A percentile compares a stretch with the other conserved stretches of the same genome.
Evolutionary conservation across 2,113 vertebrate genomes (phyloP).

Genomic region (Anolis carolinensis): DNA sequence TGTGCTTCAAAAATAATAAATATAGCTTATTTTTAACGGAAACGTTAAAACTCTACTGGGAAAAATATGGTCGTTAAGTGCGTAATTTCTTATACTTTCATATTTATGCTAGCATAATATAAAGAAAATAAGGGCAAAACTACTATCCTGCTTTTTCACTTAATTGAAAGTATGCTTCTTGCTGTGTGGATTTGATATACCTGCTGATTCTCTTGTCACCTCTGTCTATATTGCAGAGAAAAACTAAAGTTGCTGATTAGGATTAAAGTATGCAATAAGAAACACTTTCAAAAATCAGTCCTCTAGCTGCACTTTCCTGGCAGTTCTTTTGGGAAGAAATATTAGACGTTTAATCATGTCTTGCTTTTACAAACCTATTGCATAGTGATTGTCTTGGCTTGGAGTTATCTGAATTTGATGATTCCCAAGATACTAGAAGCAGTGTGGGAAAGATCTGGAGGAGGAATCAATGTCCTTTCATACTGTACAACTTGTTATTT

Average conservation of each 20-base stretch:
- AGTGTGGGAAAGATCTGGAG: not conserved
- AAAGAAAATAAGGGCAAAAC: too few species aligned
- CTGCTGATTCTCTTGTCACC: not conserved
- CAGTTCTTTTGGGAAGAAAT: not conserved
- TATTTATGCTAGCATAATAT: too few species aligned
- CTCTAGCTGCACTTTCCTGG: not conserved
- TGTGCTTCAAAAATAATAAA: not conserved
- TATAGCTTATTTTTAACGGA: too few species aligned
- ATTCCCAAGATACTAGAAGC: not conserved
- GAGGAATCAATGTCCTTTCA: not conserved
- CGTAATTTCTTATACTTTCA: not conserved
- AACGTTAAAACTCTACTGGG: too few species aligned
- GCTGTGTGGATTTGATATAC: not conserved
- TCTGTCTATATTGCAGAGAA: not conserved
- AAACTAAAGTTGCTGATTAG: not conserved
- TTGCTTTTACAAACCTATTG: not conserved
- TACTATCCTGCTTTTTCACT: too few species aligned
- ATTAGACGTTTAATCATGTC: not conserved
- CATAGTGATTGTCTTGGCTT: not conserved
- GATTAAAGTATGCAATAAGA: not conserved
- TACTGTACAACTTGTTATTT: slow-evolving; percentile 7
- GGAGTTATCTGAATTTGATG: not conserved
- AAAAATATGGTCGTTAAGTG: too few species aligned
- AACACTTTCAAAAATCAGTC: not conserved
- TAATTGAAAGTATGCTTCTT: not conserved